Evolutionary conservation across 2,888 invertebrate genomes (phyloP).

Genomic region (Drosophila silvestris): DNA sequence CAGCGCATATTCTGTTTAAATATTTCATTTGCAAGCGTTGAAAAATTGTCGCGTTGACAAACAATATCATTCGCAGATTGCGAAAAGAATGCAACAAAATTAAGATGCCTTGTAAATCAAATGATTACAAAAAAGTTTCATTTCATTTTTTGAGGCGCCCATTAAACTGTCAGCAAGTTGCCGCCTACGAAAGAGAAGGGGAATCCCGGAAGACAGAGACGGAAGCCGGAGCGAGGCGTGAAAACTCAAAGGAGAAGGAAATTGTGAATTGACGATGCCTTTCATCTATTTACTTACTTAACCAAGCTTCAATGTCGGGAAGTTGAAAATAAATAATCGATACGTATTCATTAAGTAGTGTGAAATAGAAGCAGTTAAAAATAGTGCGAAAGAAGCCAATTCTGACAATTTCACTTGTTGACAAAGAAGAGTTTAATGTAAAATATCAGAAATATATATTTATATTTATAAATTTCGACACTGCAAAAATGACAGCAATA

Average conservation of each 20-base stretch:
- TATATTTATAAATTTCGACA: not conserved
- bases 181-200: conserved; percentile 28
- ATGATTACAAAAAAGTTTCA: conserved; percentile 62
- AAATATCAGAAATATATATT: not conserved
- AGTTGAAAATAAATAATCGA: conserved; percentile 15
- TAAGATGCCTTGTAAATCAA: conserved; percentile 64
- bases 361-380: not conserved
- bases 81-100: conserved; percentile 38
- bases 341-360: not conserved
- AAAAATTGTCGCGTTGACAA: conserved; percentile 69
- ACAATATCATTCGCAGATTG: conserved; percentile 73
- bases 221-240: conserved; percentile 57
- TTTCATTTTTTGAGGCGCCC: conserved; percentile 46
- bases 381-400: not conserved
- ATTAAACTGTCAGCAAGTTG: conserved; percentile 72
- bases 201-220: conserved; percentile 27
- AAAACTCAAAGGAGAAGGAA: conserved; percentile 48
- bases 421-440: not conserved
- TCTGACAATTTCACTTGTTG: not conserved
- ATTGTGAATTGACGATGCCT: conserved; percentile 52
- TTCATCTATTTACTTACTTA: conserved; percentile 44
- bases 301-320: conserved; percentile 9
- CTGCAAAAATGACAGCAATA: not conserved
- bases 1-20: conserved; percentile 16
- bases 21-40: conserved; percentile 51